phyloP scores from a whole-genome alignment of 2,888 invertebrate species.

The Cartodere bifasciata region DNA sequence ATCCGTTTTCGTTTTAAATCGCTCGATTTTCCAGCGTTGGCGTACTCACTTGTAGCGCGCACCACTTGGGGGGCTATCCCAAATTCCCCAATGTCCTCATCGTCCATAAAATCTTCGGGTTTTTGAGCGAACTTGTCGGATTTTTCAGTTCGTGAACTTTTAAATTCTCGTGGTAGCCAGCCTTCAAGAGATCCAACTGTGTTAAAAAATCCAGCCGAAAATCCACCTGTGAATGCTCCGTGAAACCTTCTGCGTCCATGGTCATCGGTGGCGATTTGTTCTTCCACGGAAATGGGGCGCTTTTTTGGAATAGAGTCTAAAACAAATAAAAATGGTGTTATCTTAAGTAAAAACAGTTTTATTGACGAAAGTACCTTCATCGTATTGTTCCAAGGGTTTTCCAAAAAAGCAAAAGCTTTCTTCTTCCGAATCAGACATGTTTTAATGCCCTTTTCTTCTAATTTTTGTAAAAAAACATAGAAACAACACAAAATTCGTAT shows the following conservation, averaged over 20 bases:
- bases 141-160: slow-evolving; percentile 72
- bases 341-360: slow-evolving; percentile 7
- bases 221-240: slow-evolving; percentile 96
- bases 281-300: slow-evolving; percentile 65
- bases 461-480: no score
- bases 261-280: slow-evolving; percentile 82
- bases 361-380: slow-evolving; percentile 53
- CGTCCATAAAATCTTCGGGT: slow-evolving; percentile 97
- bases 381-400: slow-evolving; percentile 65
- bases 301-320: slow-evolving; percentile 68
- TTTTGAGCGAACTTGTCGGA: slow-evolving; percentile 44
- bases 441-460: no score
- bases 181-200: slow-evolving; percentile 94
- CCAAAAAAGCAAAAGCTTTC: slow-evolving; percentile 63
- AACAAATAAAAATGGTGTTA: slow-evolving; percentile 16
- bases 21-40: slow-evolving; percentile 35
- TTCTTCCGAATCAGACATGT: slow-evolving; percentile 42
- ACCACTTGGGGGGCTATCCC: slow-evolving; percentile 88
- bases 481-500: no score
- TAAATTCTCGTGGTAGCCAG: slow-evolving; percentile 83
- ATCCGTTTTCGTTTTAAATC: slow-evolving; percentile 28
- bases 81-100: slow-evolving; percentile 87
- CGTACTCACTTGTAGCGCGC: slow-evolving; percentile 68
- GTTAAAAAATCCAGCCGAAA: slow-evolving; percentile 96
- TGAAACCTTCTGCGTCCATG: slow-evolving; percentile 88